Evolutionary conservation across 1,140 invertebrate species (phyloP), one percentile per base, ranked within the genome.

Genomic region (Magallana gigas): DNA sequence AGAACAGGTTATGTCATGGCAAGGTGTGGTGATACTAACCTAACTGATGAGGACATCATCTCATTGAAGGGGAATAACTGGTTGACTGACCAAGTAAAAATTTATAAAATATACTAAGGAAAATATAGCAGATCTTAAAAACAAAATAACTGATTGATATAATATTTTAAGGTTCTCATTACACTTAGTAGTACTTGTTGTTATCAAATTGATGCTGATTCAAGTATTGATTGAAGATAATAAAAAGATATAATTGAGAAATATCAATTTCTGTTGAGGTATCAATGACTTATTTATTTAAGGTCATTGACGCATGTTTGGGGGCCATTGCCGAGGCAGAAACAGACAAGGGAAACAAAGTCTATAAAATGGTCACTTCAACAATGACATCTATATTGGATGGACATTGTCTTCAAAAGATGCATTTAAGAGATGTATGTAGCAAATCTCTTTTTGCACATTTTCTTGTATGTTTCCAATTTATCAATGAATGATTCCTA

Each of bases 291-390:
- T 59, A 23, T 12, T 57, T 58, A n/a, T 57, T 83, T 83, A 7
- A 83, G 82, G 82, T 83, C 16, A 58, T 83, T 57, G 82, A 83
- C 57, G 82, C 82, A 57, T 83, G 57, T 18, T 58, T 83, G 4
- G 82, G 48, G 18, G 82, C 57, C 36, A 23, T 83, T 58, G 48
- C 18, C 11, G 36, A 83, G 57, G 82, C 82, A 57, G 48, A 83
- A 59, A 23, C 18, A 58, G 82, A 83, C 82, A 83, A 83, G 18
- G 82, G 82, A 57, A 83, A 57, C 18, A 83, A 83, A 57, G 57
- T 83, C 1, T 83, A 57, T 36, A 36, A 83, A 23, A 83, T 83
- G 12, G n/a, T 23, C 18, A 23, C 82, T n/a, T 11, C 56, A 83
- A 58, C n/a, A 83, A 83, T 83, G 82, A 83, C 82, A 57, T 14